Evolutionary conservation across 1,140 invertebrate species (phyloP), one percentile per base, ranked within the genome.

Genomic region (Magallana angulata): DNA sequence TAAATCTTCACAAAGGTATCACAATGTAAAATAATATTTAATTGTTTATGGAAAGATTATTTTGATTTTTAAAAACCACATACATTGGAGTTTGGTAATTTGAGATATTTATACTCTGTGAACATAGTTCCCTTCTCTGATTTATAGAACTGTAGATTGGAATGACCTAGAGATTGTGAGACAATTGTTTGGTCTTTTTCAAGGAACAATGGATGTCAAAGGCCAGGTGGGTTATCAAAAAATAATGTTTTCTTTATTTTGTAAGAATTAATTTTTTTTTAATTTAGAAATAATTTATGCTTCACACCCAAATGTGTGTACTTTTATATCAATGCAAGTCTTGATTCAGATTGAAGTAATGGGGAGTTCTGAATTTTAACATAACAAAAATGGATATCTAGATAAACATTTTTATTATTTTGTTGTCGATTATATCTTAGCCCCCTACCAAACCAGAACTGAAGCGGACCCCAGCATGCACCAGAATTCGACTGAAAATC

Each of bases 401-500:
- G 62, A 64, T 64, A 16, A 2, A 64, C 62, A 1, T 16, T 14
- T 16, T 14, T 64, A 18, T 14, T 18, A 64, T 64, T 16, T 64
- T 64, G 18, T 16, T 16, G 18, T 14, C 7, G 18, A 16, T 62
- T 62, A 16, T 82, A 12, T 82, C 18, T 60, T 84, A 91, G 90
- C 85, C 89, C 84, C 80, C 89, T 48, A 92, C 96, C 4, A 96
- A 96, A 91, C 95, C 96, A 8, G 97, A 97, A 84, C 95, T 96
- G 87, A 96, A 96, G 90, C 88, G 90, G 62, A 96, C 96, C 8
- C 97, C 97, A 62, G 97, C 97, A 3, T 97, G 97, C 93, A 97
- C 97, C 0, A 96, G 97, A 90, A 97, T 98, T 82, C 96, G 97
- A 57, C 94, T 98, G 18, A 98, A 98, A 94, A 93, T 99, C 30